Conservation (phyloP, 2,797 vertebrate genomes). For the Ispidina lecontei region DNA sequence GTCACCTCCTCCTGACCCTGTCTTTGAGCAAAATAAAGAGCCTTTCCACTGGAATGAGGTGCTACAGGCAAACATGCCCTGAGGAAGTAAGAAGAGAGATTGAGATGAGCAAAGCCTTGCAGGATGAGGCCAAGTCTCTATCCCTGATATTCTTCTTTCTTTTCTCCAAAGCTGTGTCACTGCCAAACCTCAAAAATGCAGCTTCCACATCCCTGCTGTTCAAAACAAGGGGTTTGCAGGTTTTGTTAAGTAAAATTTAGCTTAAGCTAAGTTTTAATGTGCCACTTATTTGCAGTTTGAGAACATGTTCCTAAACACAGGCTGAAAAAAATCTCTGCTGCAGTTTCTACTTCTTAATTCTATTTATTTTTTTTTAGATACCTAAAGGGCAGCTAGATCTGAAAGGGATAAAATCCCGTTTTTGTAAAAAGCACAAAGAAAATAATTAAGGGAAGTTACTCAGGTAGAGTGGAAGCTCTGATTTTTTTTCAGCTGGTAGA, state of each 20-base stretch:
- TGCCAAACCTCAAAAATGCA: background rate
- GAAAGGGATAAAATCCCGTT: background rate
- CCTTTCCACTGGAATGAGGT: background rate
- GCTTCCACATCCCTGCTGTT: background rate
- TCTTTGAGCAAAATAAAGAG: slow-evolving; percentile 25
- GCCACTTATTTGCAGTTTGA: background rate
- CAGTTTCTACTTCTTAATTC: background rate
- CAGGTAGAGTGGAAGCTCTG: background rate
- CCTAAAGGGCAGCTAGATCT: background rate
- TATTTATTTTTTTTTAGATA: background rate
- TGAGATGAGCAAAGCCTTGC: slow-evolving; percentile 7
- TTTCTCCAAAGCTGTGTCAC: background rate
- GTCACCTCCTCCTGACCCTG: slow-evolving; percentile 30
- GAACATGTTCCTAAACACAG: background rate
- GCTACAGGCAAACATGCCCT: background rate
- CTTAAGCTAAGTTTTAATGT: background rate
- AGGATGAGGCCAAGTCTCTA: background rate
- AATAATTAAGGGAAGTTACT: background rate
- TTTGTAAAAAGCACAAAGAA: background rate
- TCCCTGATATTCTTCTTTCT: background rate
- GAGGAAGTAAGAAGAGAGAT: slow-evolving; percentile 5
- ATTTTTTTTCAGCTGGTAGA: background rate
- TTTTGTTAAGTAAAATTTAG: background rate
- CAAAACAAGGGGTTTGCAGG: background rate
- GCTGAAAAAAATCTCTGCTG: background rate